Evolutionary conservation across 1,140 invertebrate genomes (phyloP).

Genomic region (Diuraphis noxia): DNA sequence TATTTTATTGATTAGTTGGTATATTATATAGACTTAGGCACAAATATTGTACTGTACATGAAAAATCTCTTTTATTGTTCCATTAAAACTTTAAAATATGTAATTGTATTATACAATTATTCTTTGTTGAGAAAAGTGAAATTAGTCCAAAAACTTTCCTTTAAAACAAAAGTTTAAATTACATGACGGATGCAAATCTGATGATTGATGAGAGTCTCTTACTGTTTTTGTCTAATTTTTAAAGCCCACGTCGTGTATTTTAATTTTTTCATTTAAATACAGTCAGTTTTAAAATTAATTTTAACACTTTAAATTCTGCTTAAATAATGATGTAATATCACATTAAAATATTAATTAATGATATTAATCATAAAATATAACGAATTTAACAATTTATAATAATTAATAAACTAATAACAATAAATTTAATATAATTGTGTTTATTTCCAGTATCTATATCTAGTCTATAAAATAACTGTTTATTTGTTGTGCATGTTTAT

Average conservation of each 20-base stretch:
- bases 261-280: not conserved
- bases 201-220: not conserved
- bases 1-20: not conserved
- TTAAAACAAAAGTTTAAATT: not conserved
- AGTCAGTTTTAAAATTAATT: not conserved
- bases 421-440: not conserved
- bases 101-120: not conserved
- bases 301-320: not conserved
- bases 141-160: slow-evolving; percentile 5
- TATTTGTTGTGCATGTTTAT: too few species aligned
- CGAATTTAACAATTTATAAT: not conserved
- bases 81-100: not conserved
- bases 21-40: not conserved
- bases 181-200: not conserved
- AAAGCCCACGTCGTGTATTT: not conserved
- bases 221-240: not conserved
- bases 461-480: too few species aligned
- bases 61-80: not conserved
- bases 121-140: not conserved
- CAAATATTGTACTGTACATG: not conserved
- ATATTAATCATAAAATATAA: not conserved
- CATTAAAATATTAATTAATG: not conserved
- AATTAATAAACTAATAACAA: too few species aligned
- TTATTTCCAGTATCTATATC: too few species aligned
- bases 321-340: not conserved